These are phyloP conservation scores for Aspidoscelis tigris DNA, from an alignment of 2,113 vertebrate species.

Conservation along the genomic window DNA sequence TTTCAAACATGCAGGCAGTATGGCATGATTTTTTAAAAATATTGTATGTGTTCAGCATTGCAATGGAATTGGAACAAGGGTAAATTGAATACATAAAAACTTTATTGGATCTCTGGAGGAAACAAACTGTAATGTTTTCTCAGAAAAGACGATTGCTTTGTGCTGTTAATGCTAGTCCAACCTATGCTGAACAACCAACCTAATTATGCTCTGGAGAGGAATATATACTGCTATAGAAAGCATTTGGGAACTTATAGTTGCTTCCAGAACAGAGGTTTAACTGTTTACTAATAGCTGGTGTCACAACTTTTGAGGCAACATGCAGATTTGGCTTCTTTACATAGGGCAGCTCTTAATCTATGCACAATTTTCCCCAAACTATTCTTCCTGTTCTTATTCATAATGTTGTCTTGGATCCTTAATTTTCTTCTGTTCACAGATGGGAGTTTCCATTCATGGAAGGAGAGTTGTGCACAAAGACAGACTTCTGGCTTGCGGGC, in stretches of 20 bases:
- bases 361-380: background rate
- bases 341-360: slow-evolving; percentile 37
- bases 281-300: slow-evolving; percentile 54
- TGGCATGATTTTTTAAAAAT: slow-evolving; percentile 40
- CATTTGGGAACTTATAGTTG: slow-evolving; percentile 54
- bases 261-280: slow-evolving; percentile 52
- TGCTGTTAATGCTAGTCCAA: slow-evolving; percentile 54
- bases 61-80: slow-evolving; percentile 47
- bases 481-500: background rate
- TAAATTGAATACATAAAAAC: slow-evolving; percentile 53
- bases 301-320: background rate
- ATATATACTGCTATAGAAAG: slow-evolving; percentile 59
- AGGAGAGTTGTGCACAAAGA: background rate
- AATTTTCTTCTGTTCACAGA: background rate
- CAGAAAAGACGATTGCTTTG: slow-evolving; percentile 53
- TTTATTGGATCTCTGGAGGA: slow-evolving; percentile 59
- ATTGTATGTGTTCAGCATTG: slow-evolving; percentile 33
- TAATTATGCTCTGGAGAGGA: slow-evolving; percentile 53
- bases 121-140: slow-evolving; percentile 57
- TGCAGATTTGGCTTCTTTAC: slow-evolving; percentile 23
- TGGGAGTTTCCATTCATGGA: background rate
- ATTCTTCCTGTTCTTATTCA: background rate
- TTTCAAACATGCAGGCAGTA: slow-evolving; percentile 58
- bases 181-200: slow-evolving; percentile 40
- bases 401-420: background rate